Percentiles rank a stretch among this genome's conserved stretches.
These are phyloP conservation scores for Pomatostomus ruficeps DNA, from an alignment of 2,113 vertebrate species.

Conservation along the genomic window DNA sequence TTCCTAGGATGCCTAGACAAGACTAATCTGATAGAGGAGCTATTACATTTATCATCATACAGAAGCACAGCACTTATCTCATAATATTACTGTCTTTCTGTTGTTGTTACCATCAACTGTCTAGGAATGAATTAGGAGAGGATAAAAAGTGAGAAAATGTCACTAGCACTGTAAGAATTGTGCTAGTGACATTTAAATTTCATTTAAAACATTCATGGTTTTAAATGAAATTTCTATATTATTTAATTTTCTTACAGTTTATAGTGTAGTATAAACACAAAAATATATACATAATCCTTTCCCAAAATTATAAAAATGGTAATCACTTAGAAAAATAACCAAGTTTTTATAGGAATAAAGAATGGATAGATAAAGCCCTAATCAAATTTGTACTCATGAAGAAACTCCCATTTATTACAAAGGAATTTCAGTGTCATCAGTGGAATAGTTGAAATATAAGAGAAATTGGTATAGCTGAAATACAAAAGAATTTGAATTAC, in stretches of 20 bases:
- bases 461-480: not conserved
- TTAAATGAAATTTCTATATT: not conserved
- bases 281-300: not conserved
- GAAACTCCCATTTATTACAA: not conserved
- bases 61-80: not conserved
- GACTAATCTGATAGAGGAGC: not conserved
- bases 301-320: not conserved
- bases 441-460: not conserved
- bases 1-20: not conserved
- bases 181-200: no score
- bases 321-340: not conserved
- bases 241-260: not conserved
- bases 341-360: not conserved
- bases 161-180: not conserved
- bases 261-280: not conserved
- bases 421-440: not conserved
- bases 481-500: not conserved
- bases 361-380: not conserved
- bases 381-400: not conserved
- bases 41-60: not conserved
- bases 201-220: accelerated
- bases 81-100: not conserved
- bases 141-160: not conserved
- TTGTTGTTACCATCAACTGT: not conserved
- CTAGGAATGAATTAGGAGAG: not conserved